Evolutionary conservation across 2,797 vertebrate genomes (phyloP).

Genomic region (Micrastur ruficollis): DNA sequence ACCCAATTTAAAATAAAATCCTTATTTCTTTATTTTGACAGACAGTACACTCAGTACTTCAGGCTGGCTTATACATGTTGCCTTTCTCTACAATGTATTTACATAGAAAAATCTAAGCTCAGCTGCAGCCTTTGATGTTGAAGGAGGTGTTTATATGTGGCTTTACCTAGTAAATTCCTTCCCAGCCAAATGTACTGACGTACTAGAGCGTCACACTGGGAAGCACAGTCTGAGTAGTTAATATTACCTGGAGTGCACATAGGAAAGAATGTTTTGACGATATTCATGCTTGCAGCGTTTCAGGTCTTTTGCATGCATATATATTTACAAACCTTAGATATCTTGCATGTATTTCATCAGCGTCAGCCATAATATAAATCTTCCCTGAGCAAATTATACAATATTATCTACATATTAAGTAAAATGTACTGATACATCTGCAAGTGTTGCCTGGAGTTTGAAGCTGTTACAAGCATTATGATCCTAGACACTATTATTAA

Average conservation of each 20-base stretch:
- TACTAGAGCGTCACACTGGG: neutral
- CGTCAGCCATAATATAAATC: neutral
- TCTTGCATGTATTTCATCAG: neutral
- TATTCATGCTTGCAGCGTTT: neutral
- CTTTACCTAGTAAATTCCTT: neutral
- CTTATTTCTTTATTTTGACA: neutral
- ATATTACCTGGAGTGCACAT: neutral
- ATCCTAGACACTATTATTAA: constrained; percentile 23
- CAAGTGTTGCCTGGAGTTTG: neutral
- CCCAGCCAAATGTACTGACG: neutral
- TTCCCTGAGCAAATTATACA: neutral
- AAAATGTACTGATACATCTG: neutral
- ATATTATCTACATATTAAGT: neutral
- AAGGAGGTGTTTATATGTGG: neutral
- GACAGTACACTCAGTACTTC: neutral
- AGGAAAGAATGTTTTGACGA: neutral
- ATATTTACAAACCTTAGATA: neutral
- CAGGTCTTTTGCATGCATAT: neutral
- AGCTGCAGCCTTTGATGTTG: neutral
- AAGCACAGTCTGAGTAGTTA: neutral
- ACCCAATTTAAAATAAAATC: neutral
- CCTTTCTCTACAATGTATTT: neutral
- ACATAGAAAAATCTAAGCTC: neutral
- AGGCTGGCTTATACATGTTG: neutral
- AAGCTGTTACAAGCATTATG: neutral